phyloP scores from a whole-genome alignment of 2,797 vertebrate genomes.

The Novumbra hubbsi region DNA sequence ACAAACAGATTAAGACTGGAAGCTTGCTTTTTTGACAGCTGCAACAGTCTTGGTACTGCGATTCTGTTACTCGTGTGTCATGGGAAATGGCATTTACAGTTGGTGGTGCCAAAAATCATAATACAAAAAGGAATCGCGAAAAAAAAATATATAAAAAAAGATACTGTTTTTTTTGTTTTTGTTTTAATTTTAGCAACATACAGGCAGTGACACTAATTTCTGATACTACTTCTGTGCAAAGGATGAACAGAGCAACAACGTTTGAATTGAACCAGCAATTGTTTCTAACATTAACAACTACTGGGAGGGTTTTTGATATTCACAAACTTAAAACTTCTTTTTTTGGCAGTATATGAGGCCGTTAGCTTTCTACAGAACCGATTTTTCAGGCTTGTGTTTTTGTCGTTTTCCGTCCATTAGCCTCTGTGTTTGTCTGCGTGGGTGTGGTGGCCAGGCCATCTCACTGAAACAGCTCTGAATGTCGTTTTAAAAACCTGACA shows the following conservation, averaged over 20 bases:
- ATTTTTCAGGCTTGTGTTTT: conserved; percentile 80
- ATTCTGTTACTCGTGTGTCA: conserved; percentile 80
- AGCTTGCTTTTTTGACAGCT: conserved; percentile 80
- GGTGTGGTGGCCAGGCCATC: conserved; percentile 86
- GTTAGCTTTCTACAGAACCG: conserved; percentile 91
- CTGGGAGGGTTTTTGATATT: conserved; percentile 87
- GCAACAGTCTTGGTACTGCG: conserved; percentile 94
- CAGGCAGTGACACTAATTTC: conserved; percentile 98
- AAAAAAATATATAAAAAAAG: conserved; percentile 37
- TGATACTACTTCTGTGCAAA: conserved; percentile 99
- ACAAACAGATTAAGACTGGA: conserved; percentile 92
- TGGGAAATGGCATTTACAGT: conserved; percentile 98
- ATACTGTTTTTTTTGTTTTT: conserved; percentile 82
- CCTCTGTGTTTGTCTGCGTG: conserved; percentile 63
- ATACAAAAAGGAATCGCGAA: conserved; percentile 61
- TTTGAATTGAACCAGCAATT: conserved; percentile 98
- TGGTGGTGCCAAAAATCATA: conserved; percentile 90
- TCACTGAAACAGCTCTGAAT: conserved; percentile 69
- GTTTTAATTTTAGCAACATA: conserved; percentile 93
- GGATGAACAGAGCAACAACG: conserved; percentile 97
- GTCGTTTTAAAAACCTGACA: conserved; percentile 84
- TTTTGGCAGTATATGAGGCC: conserved; percentile 99
- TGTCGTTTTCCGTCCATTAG: conserved; percentile 80
- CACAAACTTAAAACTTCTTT: conserved; percentile 97
- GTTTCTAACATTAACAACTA: conserved; percentile 97